Conservation (phyloP, 2,888 invertebrate genomes). For the Liodrosophila aerea region DNA sequence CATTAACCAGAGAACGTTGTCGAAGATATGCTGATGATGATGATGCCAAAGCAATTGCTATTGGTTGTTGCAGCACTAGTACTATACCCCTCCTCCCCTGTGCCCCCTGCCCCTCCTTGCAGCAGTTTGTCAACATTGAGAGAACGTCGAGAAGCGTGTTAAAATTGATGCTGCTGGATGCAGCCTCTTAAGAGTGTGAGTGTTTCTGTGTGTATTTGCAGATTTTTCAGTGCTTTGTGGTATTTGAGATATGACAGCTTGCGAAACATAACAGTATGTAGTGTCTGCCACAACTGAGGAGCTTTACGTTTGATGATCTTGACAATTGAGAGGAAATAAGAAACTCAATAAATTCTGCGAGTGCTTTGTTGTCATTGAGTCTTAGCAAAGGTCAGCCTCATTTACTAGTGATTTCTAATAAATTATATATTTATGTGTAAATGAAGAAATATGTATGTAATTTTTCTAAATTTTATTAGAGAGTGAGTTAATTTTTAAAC, state of each 20-base stretch:
- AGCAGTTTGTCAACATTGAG: conserved; percentile 47
- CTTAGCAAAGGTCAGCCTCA: too few relatives aligned
- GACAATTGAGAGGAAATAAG: neutral
- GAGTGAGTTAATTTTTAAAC: too few relatives aligned
- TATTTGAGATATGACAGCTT: conserved; percentile 12
- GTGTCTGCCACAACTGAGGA: neutral
- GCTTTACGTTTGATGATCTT: conserved; percentile 1
- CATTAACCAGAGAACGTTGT: conserved; percentile 54
- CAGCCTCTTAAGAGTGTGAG: conserved; percentile 2
- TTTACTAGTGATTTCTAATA: too few relatives aligned
- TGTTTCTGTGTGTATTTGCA: conserved; percentile 24
- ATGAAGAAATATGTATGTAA: too few relatives aligned
- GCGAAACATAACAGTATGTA: conserved; percentile 22
- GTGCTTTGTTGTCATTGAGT: neutral
- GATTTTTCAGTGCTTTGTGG: conserved; percentile 9
- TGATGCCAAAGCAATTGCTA: conserved; percentile 18
- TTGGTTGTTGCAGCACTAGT: conserved; percentile 9
- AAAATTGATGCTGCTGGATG: conserved; percentile 4
- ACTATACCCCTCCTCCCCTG: neutral
- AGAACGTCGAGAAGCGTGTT: conserved; percentile 21
- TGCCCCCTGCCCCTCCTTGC: neutral
- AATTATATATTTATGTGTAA: too few relatives aligned
- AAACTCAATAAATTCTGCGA: neutral
- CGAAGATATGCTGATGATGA: conserved; percentile 39
- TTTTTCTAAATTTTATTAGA: too few relatives aligned